These are phyloP conservation scores for Pelobates fuscus DNA, from an alignment of 2,113 vertebrate genomes.

Conservation along the genomic window DNA sequence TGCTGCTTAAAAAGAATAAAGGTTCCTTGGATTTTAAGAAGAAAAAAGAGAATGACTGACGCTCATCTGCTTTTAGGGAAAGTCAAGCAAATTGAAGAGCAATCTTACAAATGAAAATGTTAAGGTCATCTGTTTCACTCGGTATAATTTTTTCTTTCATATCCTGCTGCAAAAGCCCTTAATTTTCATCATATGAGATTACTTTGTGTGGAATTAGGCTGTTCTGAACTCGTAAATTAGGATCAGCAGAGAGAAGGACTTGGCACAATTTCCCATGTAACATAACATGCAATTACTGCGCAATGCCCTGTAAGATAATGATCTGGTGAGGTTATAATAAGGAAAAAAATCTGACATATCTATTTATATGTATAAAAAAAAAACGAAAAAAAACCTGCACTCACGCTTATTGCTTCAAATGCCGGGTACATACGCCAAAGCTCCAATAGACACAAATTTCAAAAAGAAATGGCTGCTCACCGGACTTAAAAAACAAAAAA, in stretches of 20 bases:
- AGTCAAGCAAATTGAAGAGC: conserved; percentile 5
- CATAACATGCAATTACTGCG: conserved; percentile 34
- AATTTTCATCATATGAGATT: conserved; percentile 45
- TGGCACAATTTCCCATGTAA: conserved; percentile 32
- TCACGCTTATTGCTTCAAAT: too few relatives aligned
- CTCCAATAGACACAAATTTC: too few relatives aligned
- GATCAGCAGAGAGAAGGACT: conserved; percentile 37
- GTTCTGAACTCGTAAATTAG: conserved; percentile 42
- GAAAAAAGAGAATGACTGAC: neutral
- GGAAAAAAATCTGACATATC: too few relatives aligned
- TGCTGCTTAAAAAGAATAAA: too few relatives aligned
- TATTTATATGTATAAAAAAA: too few relatives aligned
- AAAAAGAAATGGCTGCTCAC: too few relatives aligned
- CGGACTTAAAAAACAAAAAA: too few relatives aligned
- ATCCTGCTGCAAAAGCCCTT: conserved; percentile 29
- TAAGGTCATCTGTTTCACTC: conserved; percentile 30
- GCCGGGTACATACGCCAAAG: too few relatives aligned
- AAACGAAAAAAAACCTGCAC: too few relatives aligned
- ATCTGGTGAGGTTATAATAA: neutral
- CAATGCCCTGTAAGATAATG: conserved; percentile 40
- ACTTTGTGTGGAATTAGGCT: conserved; percentile 39
- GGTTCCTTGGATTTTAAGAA: neutral
- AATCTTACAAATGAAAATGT: conserved; percentile 11
- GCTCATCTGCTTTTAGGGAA: neutral
- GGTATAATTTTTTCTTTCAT: conserved; percentile 35